Base-by-base conservation (phyloP, 2,113 vertebrate species). In the Vireo altiloquus region DNA sequence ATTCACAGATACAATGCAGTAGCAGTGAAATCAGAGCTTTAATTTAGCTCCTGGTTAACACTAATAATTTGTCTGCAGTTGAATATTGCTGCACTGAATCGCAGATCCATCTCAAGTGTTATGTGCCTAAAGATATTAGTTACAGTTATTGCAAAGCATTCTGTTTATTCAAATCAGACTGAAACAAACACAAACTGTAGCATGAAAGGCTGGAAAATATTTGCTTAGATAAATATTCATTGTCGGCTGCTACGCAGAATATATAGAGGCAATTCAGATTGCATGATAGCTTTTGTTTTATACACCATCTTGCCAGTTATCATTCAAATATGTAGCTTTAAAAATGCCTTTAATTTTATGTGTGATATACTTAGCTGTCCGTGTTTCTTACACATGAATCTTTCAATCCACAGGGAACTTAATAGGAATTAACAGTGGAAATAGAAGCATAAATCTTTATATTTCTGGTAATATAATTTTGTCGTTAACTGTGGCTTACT, bases 121-220 rank as follows among this genome's bases (percentile, higher is more conserved):
- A 59, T 77, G 35, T 63, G 79, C 82, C 79, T 89, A 46, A 75
- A 92, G 64, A 75, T 90, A 88, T 66, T 74, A 80, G 85, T 90
- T 90, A 74, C 71, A 66, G 57, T 54, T 92, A 88, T n/a, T 86
- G 85, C 54, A 78, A 82, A 96, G 72, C 68, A 60, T 90, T 95
- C 63, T 74, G 44, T 94, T 94, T 93, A 87, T 95, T 94, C 78
- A 87, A 82, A 90, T 85, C 70, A 88, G 79, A 60, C 54, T 77
- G 52, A 93, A 93, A 76, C 47, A 92, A 94, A 87, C 40, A 74
- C 46, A 80, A 95, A 83, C 30, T 70, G 50, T 42, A 76, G 46
- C 46, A 49, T 83, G 72, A 87, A 86, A 95, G 60, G 37, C 60
- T 96, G 71, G 61, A 59, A 96, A 95, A 71, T 81, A 86, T 68